Percentiles rank a stretch among this genome's conserved stretches.
These are phyloP conservation scores for Turritopsis rubra DNA, from an alignment of 30 jellyfish, hydroid and myxozoan genomes.

Conservation along the genomic window DNA sequence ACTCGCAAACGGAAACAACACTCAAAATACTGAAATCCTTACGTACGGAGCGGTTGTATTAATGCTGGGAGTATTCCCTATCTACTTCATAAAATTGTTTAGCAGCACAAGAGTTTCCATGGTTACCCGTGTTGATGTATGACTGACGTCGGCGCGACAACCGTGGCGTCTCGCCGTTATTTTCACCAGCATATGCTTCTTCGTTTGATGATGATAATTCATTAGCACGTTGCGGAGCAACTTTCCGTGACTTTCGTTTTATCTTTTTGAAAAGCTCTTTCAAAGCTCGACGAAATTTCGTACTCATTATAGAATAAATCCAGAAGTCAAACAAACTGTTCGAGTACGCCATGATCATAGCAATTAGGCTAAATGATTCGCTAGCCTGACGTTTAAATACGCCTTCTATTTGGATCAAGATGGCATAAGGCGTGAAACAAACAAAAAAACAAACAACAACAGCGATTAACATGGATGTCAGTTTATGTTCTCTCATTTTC, in stretches of 20 bases:
- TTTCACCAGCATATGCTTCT: not conserved
- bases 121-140: not conserved
- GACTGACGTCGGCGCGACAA: conserved; percentile 11
- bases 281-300: conserved; percentile 27
- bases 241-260: not conserved
- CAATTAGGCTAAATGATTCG: not conserved
- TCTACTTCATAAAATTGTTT: not conserved
- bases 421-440: conserved; percentile 30
- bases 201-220: not conserved
- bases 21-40: too few relatives aligned
- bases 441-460: conserved; percentile 19
- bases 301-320: conserved; percentile 26
- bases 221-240: not conserved
- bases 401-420: conserved; percentile 14
- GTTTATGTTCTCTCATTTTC: not conserved
- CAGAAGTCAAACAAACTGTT: conserved; percentile 21
- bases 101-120: not conserved
- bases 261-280: not conserved
- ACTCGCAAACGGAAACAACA: too few relatives aligned
- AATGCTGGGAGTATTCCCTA: not conserved
- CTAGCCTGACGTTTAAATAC: not conserved
- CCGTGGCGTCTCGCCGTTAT: not conserved
- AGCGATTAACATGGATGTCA: conserved; percentile 12
- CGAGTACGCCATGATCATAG: conserved; percentile 21
- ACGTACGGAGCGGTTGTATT: too few relatives aligned